These are phyloP conservation scores for Gallinago media DNA, from an alignment of 2,113 vertebrate species.

Conservation along the genomic window DNA sequence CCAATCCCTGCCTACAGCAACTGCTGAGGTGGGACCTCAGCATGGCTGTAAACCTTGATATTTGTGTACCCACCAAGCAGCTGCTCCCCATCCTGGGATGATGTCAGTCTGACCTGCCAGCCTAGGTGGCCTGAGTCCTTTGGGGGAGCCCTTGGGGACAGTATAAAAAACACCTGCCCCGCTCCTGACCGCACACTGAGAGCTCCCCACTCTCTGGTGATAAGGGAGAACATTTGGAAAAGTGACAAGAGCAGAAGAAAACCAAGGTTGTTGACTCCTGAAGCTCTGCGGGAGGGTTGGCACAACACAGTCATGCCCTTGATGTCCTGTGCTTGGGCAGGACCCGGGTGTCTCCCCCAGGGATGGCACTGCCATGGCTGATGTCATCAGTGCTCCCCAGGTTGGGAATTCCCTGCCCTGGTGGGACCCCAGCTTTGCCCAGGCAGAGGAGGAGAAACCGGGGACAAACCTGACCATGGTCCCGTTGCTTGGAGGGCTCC, in stretches of 20 bases:
- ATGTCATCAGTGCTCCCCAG: accelerated
- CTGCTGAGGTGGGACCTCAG: not conserved
- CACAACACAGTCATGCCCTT: not conserved
- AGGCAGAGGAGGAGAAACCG: not conserved
- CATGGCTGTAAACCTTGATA: not conserved
- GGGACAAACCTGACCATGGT: not conserved
- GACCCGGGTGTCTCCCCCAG: not conserved
- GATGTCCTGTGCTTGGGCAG: not conserved
- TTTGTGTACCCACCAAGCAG: not conserved
- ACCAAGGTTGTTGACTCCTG: not conserved
- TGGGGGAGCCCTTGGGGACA: not conserved
- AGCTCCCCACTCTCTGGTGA: accelerated
- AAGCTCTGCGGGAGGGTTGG: not conserved
- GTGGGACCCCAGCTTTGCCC: not conserved
- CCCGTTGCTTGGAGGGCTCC: not conserved
- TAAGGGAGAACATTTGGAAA: not conserved
- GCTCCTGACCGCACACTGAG: not conserved
- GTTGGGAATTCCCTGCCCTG: not conserved
- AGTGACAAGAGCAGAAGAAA: not conserved
- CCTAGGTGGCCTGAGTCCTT: not conserved
- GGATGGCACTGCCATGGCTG: not conserved
- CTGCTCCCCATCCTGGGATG: not conserved
- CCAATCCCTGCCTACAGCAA: not conserved
- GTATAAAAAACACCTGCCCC: not conserved
- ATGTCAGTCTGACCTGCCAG: not conserved